These are phyloP conservation scores for Conistra vaccinii DNA, from an alignment of 2,888 invertebrate species.

Conservation along the genomic window DNA sequence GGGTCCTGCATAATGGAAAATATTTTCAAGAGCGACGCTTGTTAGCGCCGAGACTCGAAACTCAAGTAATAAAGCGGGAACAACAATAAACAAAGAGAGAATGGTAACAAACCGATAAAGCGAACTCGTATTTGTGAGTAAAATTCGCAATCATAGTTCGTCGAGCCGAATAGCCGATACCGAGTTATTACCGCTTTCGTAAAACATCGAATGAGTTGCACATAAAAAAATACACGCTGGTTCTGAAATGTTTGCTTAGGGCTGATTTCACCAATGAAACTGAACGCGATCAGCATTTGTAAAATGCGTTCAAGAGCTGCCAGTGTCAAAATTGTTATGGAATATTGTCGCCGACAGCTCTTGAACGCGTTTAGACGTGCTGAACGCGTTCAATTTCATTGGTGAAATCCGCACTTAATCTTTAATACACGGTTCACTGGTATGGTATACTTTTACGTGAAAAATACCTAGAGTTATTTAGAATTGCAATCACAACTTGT, in stretches of 20 bases:
- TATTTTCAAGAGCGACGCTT: slow-evolving; percentile 78
- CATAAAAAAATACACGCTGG: slow-evolving; percentile 53
- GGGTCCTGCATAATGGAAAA: slow-evolving; percentile 79
- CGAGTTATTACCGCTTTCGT: slow-evolving; percentile 77
- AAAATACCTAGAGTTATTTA: slow-evolving; percentile 11
- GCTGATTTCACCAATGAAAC: too few relatives aligned
- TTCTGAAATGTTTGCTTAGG: slow-evolving; percentile 46
- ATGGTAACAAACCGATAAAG: slow-evolving; percentile 80
- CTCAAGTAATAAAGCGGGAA: slow-evolving; percentile 75
- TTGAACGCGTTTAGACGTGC: too few relatives aligned
- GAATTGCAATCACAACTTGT: slow-evolving; percentile 14
- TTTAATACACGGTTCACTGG: slow-evolving; percentile 18
- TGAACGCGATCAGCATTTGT: too few relatives aligned
- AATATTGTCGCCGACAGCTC: too few relatives aligned
- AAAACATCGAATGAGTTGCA: slow-evolving; percentile 68
- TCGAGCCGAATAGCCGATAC: slow-evolving; percentile 73
- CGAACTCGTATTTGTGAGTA: slow-evolving; percentile 79
- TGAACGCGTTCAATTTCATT: too few relatives aligned
- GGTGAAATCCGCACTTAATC: too few relatives aligned
- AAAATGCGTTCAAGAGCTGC: too few relatives aligned
- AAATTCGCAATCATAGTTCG: slow-evolving; percentile 84
- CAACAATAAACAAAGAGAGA: slow-evolving; percentile 81
- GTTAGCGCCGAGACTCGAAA: slow-evolving; percentile 76
- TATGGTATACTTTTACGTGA: slow-evolving; percentile 10
- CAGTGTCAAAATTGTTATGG: too few relatives aligned